Conservation (phyloP, 2,113 vertebrate species). For the Machaerirhynchus nigripectus region DNA sequence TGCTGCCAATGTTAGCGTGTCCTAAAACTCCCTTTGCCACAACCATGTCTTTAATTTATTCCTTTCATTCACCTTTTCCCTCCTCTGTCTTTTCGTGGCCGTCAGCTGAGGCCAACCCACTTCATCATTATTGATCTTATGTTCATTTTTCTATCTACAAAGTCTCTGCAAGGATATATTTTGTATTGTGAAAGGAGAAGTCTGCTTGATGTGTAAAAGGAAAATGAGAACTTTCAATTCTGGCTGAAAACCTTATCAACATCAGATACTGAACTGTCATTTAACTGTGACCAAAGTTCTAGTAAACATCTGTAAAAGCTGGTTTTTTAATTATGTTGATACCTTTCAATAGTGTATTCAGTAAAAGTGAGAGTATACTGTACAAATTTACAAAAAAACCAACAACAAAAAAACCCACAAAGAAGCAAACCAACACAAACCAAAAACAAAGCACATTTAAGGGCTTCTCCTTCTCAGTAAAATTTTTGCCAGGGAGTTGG, state of each 20-base stretch:
- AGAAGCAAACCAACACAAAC: background rate
- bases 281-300: background rate
- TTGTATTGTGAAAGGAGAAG: background rate
- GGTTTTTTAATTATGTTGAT: background rate
- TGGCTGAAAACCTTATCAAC: background rate
- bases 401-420: background rate
- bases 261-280: background rate
- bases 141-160: background rate
- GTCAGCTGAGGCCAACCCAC: background rate
- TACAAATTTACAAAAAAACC: background rate
- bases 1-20: background rate
- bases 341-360: background rate
- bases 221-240: background rate
- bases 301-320: background rate
- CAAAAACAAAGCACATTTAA: background rate
- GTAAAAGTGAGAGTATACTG: background rate
- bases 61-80: background rate
- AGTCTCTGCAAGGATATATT: background rate
- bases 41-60: background rate
- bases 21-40: background rate
- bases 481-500: background rate
- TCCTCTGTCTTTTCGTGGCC: background rate
- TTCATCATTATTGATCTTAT: background rate
- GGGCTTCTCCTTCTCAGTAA: background rate
- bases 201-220: background rate